Percentiles rank a stretch among this genome's conserved stretches.
These are phyloP conservation scores for Hyppa rectilinea DNA, from an alignment of 2,888 invertebrate genomes.

Conservation along the genomic window DNA sequence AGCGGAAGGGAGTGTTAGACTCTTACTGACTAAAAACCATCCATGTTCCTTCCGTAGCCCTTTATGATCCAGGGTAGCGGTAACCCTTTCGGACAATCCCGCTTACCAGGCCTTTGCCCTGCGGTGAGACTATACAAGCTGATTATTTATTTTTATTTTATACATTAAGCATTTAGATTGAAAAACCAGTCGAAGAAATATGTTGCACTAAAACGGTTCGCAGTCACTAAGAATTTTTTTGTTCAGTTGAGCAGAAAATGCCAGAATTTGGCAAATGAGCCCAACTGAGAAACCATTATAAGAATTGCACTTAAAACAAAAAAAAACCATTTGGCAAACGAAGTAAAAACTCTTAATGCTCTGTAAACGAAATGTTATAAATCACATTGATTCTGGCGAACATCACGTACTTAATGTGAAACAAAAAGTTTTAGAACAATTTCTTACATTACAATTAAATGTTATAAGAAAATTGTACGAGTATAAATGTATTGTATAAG, in stretches of 20 bases:
- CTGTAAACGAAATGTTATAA: conserved; percentile 35
- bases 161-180: too few species aligned
- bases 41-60: too few species aligned
- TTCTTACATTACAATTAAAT: conserved; percentile 19
- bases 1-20: too few species aligned
- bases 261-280: conserved; percentile 16
- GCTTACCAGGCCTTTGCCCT: too few species aligned
- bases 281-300: not conserved
- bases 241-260: not conserved
- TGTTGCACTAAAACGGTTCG: not conserved
- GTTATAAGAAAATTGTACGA: not conserved
- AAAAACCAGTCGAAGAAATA: not conserved
- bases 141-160: too few species aligned
- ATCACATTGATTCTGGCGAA: conserved; percentile 27
- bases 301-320: conserved; percentile 27
- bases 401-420: conserved; percentile 14
- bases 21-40: too few species aligned
- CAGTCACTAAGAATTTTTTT: not conserved
- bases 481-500: too few species aligned
- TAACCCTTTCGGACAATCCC: too few species aligned
- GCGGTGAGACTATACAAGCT: too few species aligned
- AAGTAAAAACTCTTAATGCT: conserved; percentile 27
- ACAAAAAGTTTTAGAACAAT: conserved; percentile 12
- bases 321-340: conserved; percentile 37
- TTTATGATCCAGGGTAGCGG: too few species aligned